Evolutionary conservation across 23 tunicate genomes (phyloP).

Genomic region (Trididemnum nubilum): DNA sequence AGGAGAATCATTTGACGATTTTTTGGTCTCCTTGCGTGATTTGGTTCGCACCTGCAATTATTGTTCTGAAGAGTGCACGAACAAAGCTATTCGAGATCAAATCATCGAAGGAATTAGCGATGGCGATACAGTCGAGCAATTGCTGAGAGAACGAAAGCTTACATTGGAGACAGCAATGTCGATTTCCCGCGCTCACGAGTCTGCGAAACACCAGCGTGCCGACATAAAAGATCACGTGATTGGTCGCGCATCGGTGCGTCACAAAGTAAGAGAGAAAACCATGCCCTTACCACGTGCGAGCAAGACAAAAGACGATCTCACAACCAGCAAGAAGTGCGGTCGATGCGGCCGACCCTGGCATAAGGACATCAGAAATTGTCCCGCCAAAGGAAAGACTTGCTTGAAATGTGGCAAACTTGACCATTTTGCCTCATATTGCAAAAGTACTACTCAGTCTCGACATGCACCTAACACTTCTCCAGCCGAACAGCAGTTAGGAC

Average conservation of each 20-base stretch:
- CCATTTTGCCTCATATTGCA: too few species aligned
- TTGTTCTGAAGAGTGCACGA: neutral
- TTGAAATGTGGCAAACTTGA: too few species aligned
- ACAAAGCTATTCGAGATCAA: conserved; percentile 7
- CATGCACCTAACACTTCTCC: neutral
- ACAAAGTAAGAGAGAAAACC: neutral
- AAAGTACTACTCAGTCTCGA: neutral
- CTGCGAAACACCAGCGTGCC: neutral
- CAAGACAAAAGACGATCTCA: too few species aligned
- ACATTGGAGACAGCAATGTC: neutral
- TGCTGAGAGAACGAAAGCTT: neutral
- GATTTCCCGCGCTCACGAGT: neutral
- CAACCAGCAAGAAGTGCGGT: too few species aligned
- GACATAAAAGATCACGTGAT: neutral
- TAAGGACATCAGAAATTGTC: too few species aligned
- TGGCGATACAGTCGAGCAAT: conserved; percentile 4
- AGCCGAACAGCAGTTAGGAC: neutral
- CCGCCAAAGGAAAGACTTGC: too few species aligned
- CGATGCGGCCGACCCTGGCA: too few species aligned
- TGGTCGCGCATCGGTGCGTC: neutral
- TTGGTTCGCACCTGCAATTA: neutral
- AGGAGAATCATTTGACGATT: too few species aligned
- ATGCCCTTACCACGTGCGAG: too few species aligned
- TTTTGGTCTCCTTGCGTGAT: too few species aligned
- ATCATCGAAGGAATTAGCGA: neutral